Percentiles rank a stretch among this genome's conserved stretches.
Evolutionary conservation across 2,888 invertebrate species (phyloP).

Genomic region (Xanthorhoe spadicearia): DNA sequence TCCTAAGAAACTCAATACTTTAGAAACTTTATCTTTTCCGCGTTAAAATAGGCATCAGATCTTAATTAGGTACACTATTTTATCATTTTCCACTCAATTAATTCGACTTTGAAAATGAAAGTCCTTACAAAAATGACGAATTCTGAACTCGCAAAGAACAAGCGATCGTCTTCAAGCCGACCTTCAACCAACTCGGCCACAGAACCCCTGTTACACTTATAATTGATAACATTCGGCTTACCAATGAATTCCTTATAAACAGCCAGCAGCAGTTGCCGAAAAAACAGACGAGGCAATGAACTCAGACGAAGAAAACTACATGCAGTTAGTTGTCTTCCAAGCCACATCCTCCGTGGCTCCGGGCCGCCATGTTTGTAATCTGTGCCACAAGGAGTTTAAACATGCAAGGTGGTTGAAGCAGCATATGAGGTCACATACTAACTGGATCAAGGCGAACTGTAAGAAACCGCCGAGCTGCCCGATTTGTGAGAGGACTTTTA

Average conservation of each 20-base stretch:
- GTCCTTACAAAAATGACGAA: no score
- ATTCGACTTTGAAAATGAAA: no score
- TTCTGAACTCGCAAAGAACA: no score
- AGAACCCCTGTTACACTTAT: no score
- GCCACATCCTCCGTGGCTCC: constrained; percentile 83
- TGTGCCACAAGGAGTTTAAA: constrained; percentile 87
- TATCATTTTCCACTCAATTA: no score
- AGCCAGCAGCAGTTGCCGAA: constrained; percentile 46
- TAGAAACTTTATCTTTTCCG: no score
- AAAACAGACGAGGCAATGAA: constrained; percentile 63
- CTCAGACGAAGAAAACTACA: constrained; percentile 77
- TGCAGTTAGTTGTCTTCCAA: constrained; percentile 77
- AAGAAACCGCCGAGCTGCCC: constrained; percentile 87
- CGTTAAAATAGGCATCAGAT: no score
- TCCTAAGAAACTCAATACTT: no score
- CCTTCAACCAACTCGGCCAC: no score
- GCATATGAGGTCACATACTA: constrained; percentile 86
- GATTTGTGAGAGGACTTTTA: constrained; percentile 86
- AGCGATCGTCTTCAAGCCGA: no score
- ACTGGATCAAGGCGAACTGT: constrained; percentile 88
- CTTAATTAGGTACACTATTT: no score
- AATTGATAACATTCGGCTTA: no score
- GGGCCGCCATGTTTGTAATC: constrained; percentile 85
- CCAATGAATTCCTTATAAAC: background rate
- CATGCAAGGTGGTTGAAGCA: constrained; percentile 86